phyloP scores from a whole-genome alignment of 1,140 invertebrate species.

The Halesus radiatus region DNA sequence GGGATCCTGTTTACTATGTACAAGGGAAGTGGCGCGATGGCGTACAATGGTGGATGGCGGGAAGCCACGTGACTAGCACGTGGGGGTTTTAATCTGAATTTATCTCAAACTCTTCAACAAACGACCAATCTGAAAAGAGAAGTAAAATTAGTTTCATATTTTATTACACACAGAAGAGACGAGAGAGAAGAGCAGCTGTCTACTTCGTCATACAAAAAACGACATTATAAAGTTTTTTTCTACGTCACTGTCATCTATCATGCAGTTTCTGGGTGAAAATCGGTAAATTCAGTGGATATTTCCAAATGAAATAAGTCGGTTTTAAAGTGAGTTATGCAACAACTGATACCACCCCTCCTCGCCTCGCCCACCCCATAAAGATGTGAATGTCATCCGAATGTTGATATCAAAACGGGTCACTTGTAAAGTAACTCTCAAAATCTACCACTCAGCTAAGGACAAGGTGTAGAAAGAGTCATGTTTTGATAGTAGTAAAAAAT shows the following conservation, averaged over 20 bases:
- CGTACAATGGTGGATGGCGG: conserved; percentile 30
- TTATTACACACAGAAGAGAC: too few species aligned
- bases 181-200: too few species aligned
- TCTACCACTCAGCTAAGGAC: too few species aligned
- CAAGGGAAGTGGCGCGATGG: neutral
- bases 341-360: conserved; percentile 11
- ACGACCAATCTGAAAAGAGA: conserved; percentile 1
- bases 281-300: too few species aligned
- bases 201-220: too few species aligned
- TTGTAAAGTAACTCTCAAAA: too few species aligned
- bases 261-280: too few species aligned
- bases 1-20: conserved; percentile 10
- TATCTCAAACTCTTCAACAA: neutral
- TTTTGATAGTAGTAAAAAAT: too few species aligned
- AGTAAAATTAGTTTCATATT: neutral
- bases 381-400: neutral
- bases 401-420: neutral
- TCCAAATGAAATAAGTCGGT: neutral
- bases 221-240: too few species aligned
- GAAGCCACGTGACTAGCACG: conserved; percentile 30
- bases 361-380: neutral
- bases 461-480: too few species aligned
- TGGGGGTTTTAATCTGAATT: conserved; percentile 9
- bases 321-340: conserved; percentile 28
- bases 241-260: too few species aligned